A percentile compares a stretch with the other conserved stretches of the same genome.
phyloP scores from a whole-genome alignment of 2,888 invertebrate species.

The Limnephilus marmoratus region DNA sequence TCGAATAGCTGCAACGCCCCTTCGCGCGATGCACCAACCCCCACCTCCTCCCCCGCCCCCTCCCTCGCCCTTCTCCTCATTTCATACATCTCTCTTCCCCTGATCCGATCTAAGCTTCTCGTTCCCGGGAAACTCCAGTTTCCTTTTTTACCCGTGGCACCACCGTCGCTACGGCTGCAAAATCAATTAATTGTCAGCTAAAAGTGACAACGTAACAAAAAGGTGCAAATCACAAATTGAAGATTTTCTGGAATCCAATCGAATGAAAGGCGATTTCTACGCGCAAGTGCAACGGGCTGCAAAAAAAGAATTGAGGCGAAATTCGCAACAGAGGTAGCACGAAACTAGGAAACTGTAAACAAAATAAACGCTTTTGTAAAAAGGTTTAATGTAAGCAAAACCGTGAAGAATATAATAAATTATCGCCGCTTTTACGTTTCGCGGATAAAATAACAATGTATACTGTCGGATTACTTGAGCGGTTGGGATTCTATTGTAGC shows the following conservation, averaged over 20 bases:
- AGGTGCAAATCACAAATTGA: background rate
- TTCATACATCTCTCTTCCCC: conserved; percentile 13
- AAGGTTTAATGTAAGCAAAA: background rate
- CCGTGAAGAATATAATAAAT: conserved; percentile 1
- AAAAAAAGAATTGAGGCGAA: background rate
- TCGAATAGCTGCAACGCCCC: conserved; percentile 66
- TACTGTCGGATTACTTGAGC: background rate
- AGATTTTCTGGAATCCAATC: background rate
- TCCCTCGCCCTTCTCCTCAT: conserved; percentile 4
- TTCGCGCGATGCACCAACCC: conserved; percentile 64
- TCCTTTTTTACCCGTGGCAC: conserved; percentile 65
- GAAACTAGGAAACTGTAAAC: background rate
- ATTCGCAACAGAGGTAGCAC: background rate
- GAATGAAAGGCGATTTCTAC: background rate
- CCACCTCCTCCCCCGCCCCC: conserved; percentile 64
- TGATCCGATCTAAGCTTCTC: conserved; percentile 62
- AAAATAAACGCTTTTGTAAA: conserved; percentile 12
- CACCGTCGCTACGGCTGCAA: conserved; percentile 47
- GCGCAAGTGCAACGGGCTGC: background rate
- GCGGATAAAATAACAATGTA: background rate
- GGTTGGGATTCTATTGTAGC: background rate
- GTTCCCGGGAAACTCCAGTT: conserved; percentile 59
- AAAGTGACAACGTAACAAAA: background rate
- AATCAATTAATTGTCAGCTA: conserved; percentile 16
- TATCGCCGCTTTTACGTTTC: background rate